Conservation (phyloP, 2,113 vertebrate species). For the Rhabdomys dilectus region DNA sequence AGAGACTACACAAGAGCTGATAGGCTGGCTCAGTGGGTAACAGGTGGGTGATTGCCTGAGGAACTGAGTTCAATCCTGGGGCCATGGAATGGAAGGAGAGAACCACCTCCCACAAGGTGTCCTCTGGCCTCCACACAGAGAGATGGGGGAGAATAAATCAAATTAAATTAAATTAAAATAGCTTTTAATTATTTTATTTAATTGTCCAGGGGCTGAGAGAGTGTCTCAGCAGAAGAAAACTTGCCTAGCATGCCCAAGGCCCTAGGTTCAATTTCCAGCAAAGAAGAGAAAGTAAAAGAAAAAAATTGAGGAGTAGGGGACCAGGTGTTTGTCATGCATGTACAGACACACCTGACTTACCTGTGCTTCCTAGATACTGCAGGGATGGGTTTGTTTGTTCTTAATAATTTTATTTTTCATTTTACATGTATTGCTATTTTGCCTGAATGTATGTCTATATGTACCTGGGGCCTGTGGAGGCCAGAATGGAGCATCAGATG, state of each 20-base stretch:
- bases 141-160: neutral
- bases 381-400: neutral
- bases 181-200: too few species aligned
- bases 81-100: neutral
- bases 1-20: neutral
- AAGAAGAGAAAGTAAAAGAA: neutral
- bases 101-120: neutral
- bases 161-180: neutral
- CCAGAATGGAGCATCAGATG: neutral
- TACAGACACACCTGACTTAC: neutral
- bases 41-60: neutral
- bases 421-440: neutral
- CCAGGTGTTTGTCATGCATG: fast-evolving
- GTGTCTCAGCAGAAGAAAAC: neutral
- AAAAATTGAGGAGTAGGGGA: too few species aligned
- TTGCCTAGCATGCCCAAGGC: neutral
- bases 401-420: neutral
- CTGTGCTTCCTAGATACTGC: neutral
- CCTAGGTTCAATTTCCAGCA: too few species aligned
- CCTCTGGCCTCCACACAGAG: neutral
- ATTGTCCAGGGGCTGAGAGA: neutral
- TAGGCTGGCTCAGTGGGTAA: neutral
- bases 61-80: neutral
- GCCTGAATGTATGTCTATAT: neutral
- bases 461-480: neutral